Base-by-base conservation (phyloP, 2,888 invertebrate species). In the Rosalia funebris region DNA sequence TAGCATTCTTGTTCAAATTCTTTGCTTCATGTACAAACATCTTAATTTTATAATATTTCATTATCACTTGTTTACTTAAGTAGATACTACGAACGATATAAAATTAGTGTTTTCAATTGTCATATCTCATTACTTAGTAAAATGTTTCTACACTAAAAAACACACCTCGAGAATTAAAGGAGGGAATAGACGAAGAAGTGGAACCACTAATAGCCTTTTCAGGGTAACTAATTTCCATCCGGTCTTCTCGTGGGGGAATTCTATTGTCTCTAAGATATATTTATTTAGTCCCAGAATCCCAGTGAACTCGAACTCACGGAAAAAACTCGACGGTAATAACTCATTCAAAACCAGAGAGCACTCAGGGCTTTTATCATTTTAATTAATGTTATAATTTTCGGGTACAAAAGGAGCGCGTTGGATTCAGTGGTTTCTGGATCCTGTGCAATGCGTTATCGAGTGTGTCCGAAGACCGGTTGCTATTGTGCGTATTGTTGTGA, bases 401-500 rank as follows among this genome's bases (percentile, higher is more conserved):
- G 34, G 37, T 37, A 50, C 48, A 50, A 50, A 50, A 50, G 48
- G 37, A 19, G 20, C 48, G 48, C 37, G 37, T 46, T 32, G 46
- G 16, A 31, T 32, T 32, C 46, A 14, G 31, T n/a, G 46, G 46
- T 46, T 46, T 32, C 46, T 46, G 31, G 48, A 56, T 63, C 62
- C 58, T 58, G 46, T 54, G 48, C 57, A 45, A 59, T 62, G 68
- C 70, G 71, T 74, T 75, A 75, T 74, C 71, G 73, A 73, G 71
- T 71, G 73, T 69, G 74, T 71, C 70, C 70, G 69, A 67, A 65
- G 64, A 71, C 67, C 68, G 65, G 64, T 55, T 62, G 66, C 71
- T 62, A 72, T 72, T 75, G 74, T 75, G 73, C 75, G 76, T 75
- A 76, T 75, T 75, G 74, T 74, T 74, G 74, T 71, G 71, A 69